Percentiles rank a stretch among this genome's conserved stretches.
phyloP scores from a whole-genome alignment of 2,113 vertebrate species.

The Oryzias celebensis region DNA sequence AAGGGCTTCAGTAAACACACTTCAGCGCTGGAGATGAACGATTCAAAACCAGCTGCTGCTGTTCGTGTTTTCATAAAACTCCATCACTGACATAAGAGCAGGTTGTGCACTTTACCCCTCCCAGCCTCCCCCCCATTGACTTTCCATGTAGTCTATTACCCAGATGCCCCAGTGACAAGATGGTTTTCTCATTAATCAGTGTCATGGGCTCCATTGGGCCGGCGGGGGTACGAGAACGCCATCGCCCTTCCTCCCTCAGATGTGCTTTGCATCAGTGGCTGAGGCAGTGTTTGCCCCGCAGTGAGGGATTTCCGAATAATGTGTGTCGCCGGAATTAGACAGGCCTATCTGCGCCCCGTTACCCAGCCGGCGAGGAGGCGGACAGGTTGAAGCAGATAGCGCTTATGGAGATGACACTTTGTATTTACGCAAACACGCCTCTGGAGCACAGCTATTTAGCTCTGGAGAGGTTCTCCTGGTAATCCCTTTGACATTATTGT shows the following conservation, averaged over 20 bases:
- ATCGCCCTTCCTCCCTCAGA: constrained; percentile 5
- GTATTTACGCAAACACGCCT: constrained; percentile 50
- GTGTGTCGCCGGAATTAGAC: constrained; percentile 29
- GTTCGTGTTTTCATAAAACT: neutral
- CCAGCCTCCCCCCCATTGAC: constrained; percentile 34
- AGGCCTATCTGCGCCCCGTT: constrained; percentile 45
- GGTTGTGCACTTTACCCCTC: constrained; percentile 23
- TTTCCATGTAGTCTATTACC: constrained; percentile 49
- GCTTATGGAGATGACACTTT: constrained; percentile 58
- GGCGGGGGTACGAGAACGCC: constrained; percentile 29
- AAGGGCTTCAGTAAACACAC: too few species aligned
- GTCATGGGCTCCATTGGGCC: constrained; percentile 40
- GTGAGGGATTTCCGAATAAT: constrained; percentile 47
- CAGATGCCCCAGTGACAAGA: constrained; percentile 28
- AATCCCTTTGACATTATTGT: constrained; percentile 19
- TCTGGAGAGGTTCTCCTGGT: constrained; percentile 11
- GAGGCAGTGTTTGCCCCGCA: constrained; percentile 18
- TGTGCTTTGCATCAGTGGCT: constrained; percentile 25
- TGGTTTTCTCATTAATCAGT: constrained; percentile 60
- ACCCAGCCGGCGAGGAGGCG: constrained; percentile 45
- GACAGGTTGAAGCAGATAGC: constrained; percentile 51
- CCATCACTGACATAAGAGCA: neutral
- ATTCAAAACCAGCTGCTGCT: too few species aligned
- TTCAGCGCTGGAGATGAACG: too few species aligned
- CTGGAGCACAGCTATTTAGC: constrained; percentile 26